A percentile compares a stretch with the other conserved stretches of the same genome.
These are phyloP conservation scores for Onychomys torridus DNA, from an alignment of 2,797 vertebrate species.

Conservation along the genomic window DNA sequence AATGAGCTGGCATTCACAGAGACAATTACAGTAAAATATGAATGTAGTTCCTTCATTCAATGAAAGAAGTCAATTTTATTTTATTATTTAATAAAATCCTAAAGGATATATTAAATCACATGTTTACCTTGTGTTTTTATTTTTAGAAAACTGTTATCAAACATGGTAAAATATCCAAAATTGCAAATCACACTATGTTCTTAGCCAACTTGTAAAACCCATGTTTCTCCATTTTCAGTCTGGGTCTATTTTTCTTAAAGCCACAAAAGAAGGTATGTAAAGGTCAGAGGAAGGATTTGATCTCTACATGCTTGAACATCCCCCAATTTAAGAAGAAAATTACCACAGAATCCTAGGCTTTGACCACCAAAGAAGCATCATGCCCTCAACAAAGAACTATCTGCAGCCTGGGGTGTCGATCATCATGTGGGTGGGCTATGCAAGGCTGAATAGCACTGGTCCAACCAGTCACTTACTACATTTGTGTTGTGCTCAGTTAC, in stretches of 20 bases:
- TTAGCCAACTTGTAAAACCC: neutral
- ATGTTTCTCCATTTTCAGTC: neutral
- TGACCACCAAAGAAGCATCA: conserved; percentile 72
- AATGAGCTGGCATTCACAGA: conserved; percentile 6
- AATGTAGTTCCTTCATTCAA: neutral
- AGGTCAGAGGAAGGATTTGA: conserved; percentile 73
- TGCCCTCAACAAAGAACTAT: conserved; percentile 48
- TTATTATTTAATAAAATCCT: neutral
- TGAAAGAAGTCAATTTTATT: neutral
- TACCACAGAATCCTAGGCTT: conserved; percentile 36
- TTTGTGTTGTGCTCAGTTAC: neutral
- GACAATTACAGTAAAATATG: neutral
- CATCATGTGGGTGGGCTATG: neutral
- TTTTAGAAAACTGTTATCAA: neutral
- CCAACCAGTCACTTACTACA: neutral
- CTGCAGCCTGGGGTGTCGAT: neutral
- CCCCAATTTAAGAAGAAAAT: conserved; percentile 50
- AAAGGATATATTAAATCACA: neutral
- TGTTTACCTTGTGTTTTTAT: neutral
- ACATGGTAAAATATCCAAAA: conserved; percentile 20
- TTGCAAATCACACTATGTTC: neutral
- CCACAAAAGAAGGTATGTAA: conserved; percentile 66
- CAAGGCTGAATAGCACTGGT: neutral
- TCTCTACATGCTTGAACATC: conserved; percentile 72
- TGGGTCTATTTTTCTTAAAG: conserved; percentile 50